phyloP scores from a whole-genome alignment of 1,140 invertebrate species.

The Sarcophaga bullata region DNA sequence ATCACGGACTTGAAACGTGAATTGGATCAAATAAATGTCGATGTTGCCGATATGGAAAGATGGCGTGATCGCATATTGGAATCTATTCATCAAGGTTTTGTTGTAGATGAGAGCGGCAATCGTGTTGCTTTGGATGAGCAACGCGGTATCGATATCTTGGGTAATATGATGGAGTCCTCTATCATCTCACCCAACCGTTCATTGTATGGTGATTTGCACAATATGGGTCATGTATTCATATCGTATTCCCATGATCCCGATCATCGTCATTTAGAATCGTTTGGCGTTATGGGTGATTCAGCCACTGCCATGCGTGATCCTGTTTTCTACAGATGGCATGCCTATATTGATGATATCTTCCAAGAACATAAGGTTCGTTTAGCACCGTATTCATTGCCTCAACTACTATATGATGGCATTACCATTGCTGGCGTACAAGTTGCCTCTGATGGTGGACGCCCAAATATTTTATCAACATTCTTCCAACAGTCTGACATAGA shows the following conservation, averaged over 20 bases:
- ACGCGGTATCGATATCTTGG: conserved; percentile 81
- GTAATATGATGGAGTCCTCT: conserved; percentile 82
- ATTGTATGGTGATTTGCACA: conserved; percentile 78
- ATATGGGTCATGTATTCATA: conserved; percentile 75
- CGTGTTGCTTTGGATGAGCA: conserved; percentile 71
- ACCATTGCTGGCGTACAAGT: conserved; percentile 70
- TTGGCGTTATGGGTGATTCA: conserved; percentile 77
- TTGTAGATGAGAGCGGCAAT: conserved; percentile 70
- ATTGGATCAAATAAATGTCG: conserved; percentile 73
- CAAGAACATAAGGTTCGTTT: conserved; percentile 78
- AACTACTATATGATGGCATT: conserved; percentile 74
- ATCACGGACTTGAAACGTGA: conserved; percentile 75
- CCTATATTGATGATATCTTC: conserved; percentile 83
- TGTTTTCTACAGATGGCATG: conserved; percentile 86
- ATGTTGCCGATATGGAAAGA: conserved; percentile 76
- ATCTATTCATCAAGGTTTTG: conserved; percentile 76
- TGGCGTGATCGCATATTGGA: conserved; percentile 81
- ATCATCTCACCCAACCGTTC: conserved; percentile 75
- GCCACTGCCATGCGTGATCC: conserved; percentile 85
- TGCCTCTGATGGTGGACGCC: conserved; percentile 64
- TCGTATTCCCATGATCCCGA: conserved; percentile 79
- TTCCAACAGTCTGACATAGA: conserved; percentile 82
- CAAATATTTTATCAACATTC: conserved; percentile 73
- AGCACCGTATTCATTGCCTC: conserved; percentile 69
- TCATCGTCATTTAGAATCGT: conserved; percentile 74